Conservation (phyloP, 2,113 vertebrate genomes). For the Quiscalus mexicanus region DNA sequence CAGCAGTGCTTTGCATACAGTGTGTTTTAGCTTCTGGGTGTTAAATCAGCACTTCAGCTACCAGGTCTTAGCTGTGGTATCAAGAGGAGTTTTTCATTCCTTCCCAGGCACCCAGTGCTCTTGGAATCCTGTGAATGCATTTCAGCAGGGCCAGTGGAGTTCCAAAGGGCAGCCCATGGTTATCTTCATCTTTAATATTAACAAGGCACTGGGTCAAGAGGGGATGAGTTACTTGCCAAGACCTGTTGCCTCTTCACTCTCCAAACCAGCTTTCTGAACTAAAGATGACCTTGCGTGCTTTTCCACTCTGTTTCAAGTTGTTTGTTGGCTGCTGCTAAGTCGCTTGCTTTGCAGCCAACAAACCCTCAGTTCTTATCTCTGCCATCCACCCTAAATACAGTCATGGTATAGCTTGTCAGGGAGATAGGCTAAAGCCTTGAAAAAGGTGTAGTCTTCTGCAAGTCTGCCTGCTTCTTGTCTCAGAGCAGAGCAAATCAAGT, state of each 20-base stretch:
- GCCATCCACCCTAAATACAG: background rate
- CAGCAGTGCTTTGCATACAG: background rate
- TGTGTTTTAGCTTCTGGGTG: background rate
- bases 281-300: background rate
- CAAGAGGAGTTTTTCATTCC: background rate
- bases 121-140: background rate
- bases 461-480: background rate
- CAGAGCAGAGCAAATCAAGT: background rate
- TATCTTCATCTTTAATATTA: constrained; percentile 28
- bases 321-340: background rate
- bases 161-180: background rate
- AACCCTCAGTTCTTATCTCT: background rate
- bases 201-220: background rate
- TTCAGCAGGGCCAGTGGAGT: background rate
- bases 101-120: background rate
- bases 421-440: background rate
- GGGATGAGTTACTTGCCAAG: background rate
- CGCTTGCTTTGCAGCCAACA: constrained; percentile 10
- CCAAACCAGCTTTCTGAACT: constrained; percentile 7
- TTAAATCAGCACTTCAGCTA: background rate
- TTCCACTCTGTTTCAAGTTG: background rate
- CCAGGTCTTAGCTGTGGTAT: background rate
- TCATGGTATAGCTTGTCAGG: background rate
- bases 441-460: background rate
- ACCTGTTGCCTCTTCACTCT: background rate